Evolutionary conservation across 2,888 invertebrate species (phyloP).

Genomic region (Lamproptera curius): DNA sequence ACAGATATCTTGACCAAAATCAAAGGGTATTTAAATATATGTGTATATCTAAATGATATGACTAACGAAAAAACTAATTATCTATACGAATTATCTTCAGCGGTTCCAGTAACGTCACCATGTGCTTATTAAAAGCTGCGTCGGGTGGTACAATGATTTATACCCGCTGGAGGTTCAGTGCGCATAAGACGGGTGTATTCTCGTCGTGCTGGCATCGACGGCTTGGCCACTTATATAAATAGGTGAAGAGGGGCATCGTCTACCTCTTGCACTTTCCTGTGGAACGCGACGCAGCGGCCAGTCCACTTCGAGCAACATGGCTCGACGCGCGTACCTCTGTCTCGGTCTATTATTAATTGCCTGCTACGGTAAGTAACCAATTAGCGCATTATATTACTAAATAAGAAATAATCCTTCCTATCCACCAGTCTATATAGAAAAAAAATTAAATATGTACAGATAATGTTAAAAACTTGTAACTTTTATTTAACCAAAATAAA

Average conservation of each 20-base stretch:
- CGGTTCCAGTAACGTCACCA: constrained; percentile 42
- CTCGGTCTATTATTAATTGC: constrained; percentile 67
- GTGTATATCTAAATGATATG: too few species aligned
- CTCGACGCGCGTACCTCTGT: constrained; percentile 74
- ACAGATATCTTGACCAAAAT: too few species aligned
- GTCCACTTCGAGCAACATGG: constrained; percentile 75
- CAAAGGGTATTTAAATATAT: too few species aligned
- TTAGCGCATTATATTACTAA: constrained; percentile 9
- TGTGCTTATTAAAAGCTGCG: constrained; percentile 62
- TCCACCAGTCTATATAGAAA: too few species aligned
- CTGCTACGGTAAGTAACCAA: constrained; percentile 66
- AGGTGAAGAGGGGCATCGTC: constrained; percentile 74
- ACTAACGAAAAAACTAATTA: neutral
- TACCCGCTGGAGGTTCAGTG: constrained; percentile 46
- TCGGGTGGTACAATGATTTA: constrained; percentile 43
- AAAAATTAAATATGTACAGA: too few species aligned
- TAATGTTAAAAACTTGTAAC: too few species aligned
- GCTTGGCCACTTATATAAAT: constrained; percentile 72
- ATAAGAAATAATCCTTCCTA: neutral
- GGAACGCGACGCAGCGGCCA: constrained; percentile 61
- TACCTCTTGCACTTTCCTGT: constrained; percentile 74
- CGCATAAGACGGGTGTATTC: constrained; percentile 54
- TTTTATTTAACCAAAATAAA: too few species aligned
- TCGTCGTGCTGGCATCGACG: constrained; percentile 44
- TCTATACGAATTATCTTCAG: constrained; percentile 38